phyloP scores from a whole-genome alignment of 2,888 invertebrate species.

The Bhutanitis thaidina region DNA sequence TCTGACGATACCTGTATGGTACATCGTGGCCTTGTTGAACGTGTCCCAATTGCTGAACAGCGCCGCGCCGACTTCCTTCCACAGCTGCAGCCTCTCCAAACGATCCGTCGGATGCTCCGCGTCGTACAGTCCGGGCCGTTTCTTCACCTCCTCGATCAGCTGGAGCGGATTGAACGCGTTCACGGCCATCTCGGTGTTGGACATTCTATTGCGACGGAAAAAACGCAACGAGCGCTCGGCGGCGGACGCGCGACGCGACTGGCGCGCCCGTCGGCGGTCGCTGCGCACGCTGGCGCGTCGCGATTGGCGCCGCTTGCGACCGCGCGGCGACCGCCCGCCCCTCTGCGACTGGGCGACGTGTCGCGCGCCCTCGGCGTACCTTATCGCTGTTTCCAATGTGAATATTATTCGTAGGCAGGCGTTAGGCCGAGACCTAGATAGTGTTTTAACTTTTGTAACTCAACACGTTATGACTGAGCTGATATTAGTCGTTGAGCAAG shows the following conservation, averaged over 20 bases:
- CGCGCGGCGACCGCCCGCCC: too few relatives aligned
- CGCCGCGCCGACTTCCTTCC: conserved; percentile 67
- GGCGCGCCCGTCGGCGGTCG: conserved; percentile 16
- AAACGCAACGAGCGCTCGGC: conserved; percentile 43
- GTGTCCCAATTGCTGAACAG: conserved; percentile 57
- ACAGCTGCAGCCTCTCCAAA: conserved; percentile 58
- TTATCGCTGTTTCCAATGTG: not conserved
- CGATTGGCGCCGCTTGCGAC: conserved; percentile 42
- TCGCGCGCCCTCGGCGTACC: conserved; percentile 14
- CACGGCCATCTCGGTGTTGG: conserved; percentile 25
- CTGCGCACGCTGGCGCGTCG: conserved; percentile 13
- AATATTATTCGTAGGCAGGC: too few relatives aligned
- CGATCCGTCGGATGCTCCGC: conserved; percentile 69
- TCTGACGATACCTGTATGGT: conserved; percentile 54
- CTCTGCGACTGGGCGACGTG: too few relatives aligned
- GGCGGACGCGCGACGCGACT: conserved; percentile 27
- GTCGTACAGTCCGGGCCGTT: conserved; percentile 59
- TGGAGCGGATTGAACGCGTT: conserved; percentile 45
- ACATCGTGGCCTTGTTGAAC: conserved; percentile 60
- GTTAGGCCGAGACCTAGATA: too few relatives aligned
- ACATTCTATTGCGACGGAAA: conserved; percentile 36
- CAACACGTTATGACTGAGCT: too few relatives aligned
- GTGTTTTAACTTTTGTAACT: too few relatives aligned
- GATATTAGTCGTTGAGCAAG: too few relatives aligned
- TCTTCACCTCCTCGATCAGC: conserved; percentile 67